Conservation (phyloP, 2,888 invertebrate species). For the Allophyes oxyacanthae region DNA sequence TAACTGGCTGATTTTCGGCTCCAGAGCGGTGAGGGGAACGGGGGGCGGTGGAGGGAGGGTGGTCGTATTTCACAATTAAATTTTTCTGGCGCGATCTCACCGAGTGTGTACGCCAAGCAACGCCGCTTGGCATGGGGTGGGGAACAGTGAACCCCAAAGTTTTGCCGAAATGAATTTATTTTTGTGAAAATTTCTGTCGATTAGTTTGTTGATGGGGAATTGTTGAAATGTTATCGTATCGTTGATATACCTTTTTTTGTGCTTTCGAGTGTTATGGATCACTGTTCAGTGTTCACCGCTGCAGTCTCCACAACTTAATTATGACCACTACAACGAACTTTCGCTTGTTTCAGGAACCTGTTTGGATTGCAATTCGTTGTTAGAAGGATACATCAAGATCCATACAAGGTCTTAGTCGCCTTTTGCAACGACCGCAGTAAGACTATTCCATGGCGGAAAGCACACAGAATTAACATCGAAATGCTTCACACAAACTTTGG, state of each 20-base stretch:
- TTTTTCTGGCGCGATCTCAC: constrained; percentile 85
- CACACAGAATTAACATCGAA: too few species aligned
- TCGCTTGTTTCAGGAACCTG: too few species aligned
- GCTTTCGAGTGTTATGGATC: too few species aligned
- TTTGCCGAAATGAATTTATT: constrained; percentile 8
- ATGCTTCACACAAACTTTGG: constrained; percentile 54
- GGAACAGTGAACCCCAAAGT: constrained; percentile 67
- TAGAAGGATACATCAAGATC: too few species aligned
- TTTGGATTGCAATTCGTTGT: too few species aligned
- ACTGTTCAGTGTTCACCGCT: too few species aligned
- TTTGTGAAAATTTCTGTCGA: neutral
- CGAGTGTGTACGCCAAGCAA: constrained; percentile 80
- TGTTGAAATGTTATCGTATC: neutral
- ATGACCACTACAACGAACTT: too few species aligned
- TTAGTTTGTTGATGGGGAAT: neutral
- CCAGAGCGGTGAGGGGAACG: constrained; percentile 41
- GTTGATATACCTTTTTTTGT: neutral
- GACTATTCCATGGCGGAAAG: too few species aligned
- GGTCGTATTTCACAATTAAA: constrained; percentile 87
- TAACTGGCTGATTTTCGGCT: constrained; percentile 45
- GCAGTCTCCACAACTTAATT: too few species aligned
- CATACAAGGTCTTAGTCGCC: too few species aligned
- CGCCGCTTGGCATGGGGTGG: constrained; percentile 72
- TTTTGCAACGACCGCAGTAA: too few species aligned
- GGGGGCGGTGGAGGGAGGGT: constrained; percentile 54